Conservation (phyloP, 2,113 vertebrate species). For the Lonchura striata region DNA sequence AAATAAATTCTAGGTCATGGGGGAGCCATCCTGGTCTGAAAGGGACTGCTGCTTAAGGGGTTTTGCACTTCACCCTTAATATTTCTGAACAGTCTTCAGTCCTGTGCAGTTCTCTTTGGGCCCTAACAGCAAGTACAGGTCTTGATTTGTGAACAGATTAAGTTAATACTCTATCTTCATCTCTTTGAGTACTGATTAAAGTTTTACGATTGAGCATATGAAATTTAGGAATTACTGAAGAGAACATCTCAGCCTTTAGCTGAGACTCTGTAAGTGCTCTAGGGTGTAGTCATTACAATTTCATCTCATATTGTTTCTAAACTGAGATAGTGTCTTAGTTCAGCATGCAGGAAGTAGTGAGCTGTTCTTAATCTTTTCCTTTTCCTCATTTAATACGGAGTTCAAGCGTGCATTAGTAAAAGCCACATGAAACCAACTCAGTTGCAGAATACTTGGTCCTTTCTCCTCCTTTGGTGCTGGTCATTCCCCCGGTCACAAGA, state of each 20-base stretch:
- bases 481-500: rapidly evolving
- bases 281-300: background rate
- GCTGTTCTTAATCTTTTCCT: background rate
- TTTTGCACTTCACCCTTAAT: background rate
- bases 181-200: background rate
- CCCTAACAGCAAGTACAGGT: background rate
- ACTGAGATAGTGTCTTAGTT: background rate
- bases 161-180: background rate
- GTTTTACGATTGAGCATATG: background rate
- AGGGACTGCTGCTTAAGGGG: background rate
- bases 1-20: background rate
- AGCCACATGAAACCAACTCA: rapidly evolving
- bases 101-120: background rate
- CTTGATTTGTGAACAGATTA: background rate
- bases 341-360: background rate
- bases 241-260: background rate
- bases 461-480: background rate
- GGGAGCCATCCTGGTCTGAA: background rate
- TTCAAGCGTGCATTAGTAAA: background rate
- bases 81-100: background rate
- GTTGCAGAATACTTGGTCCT: background rate
- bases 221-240: slow-evolving; percentile 1
- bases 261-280: background rate
- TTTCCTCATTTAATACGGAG: background rate
- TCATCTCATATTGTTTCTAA: background rate